Percentiles rank a stretch among this genome's conserved stretches.
Evolutionary conservation across 2,113 vertebrate species (phyloP).

Genomic region (Pomatostomus ruficeps): DNA sequence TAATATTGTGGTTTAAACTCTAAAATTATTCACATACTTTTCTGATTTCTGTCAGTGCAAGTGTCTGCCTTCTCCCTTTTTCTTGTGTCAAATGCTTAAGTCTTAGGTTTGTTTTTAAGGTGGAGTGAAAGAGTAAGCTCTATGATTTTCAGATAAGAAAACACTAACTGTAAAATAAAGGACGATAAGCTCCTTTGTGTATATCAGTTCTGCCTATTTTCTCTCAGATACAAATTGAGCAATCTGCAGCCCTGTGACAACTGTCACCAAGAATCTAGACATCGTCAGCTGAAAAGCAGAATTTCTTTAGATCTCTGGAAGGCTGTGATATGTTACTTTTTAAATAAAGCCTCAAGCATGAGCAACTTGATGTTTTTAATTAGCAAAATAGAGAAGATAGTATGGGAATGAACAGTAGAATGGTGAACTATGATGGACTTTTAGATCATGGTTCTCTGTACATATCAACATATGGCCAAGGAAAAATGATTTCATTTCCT

Average conservation of each 20-base stretch:
- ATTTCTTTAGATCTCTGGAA: neutral
- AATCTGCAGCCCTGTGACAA: neutral
- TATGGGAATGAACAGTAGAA: neutral
- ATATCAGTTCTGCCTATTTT: neutral
- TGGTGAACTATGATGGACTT: neutral
- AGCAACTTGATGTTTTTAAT: neutral
- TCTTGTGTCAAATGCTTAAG: neutral
- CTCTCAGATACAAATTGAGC: neutral
- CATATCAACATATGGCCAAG: neutral
- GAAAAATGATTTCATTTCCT: neutral
- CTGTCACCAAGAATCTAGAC: neutral
- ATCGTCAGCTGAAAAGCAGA: neutral
- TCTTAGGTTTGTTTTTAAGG: neutral
- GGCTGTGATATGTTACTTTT: neutral
- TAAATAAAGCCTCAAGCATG: neutral
- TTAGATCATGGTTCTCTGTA: neutral
- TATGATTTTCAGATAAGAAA: neutral
- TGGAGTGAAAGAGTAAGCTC: neutral
- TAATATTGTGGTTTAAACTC: neutral
- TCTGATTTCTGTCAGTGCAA: neutral
- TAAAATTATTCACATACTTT: neutral
- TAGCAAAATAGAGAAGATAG: neutral
- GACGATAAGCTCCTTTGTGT: neutral
- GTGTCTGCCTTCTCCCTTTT: neutral
- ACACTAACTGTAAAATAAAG: neutral